Evolutionary conservation across 2,888 invertebrate species (phyloP), one percentile per base, ranked within the genome.

Genomic region (Dendrolimus houi): DNA sequence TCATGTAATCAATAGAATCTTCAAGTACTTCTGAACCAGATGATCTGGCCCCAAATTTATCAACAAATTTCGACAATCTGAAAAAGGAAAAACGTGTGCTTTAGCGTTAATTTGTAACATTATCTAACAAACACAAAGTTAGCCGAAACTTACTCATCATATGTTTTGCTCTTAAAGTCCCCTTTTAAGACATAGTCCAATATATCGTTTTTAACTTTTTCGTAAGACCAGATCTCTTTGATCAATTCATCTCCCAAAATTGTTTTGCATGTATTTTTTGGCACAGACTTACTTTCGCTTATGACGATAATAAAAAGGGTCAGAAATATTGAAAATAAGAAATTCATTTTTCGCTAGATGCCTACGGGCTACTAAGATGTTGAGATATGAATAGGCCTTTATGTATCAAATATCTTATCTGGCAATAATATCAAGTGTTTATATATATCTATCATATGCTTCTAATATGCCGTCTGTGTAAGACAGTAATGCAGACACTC

Each of bases 1-100:
- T 82, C 87, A 95, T 92, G 66, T 94, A 94, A 78, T 95, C 94
- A 60, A 95, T 95, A 2, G 95, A 87, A 41, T 92, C 74, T 76
- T 95, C 95, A 55, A 95, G 83, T 55, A 79, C 85, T 60, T 92
- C 72, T 0, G 94, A 91, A 0, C 95, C 95, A 0, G 94, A 87
- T 14, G 93, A 85, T 55, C 95, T 83, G 9, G 92, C 81, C 0
- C 95, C 95, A 79, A 94, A 95, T 63, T 84, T 93, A 55, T 89
- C 89, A 0, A 89, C 89, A 57, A 89, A 89, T 62, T 83, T 85
- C 0, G 82, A 76, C 61, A 89, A 73, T 62, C 89, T 89, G 70
- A 29, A 78, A 77, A 56, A n/a, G 3, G 29, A 29, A 29, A 29
- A 29, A 29, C 29, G 6, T 6, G 3, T 29, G 0, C 29, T 3